phyloP scores from a whole-genome alignment of 2,888 invertebrate species.

The Escarpia spicata region DNA sequence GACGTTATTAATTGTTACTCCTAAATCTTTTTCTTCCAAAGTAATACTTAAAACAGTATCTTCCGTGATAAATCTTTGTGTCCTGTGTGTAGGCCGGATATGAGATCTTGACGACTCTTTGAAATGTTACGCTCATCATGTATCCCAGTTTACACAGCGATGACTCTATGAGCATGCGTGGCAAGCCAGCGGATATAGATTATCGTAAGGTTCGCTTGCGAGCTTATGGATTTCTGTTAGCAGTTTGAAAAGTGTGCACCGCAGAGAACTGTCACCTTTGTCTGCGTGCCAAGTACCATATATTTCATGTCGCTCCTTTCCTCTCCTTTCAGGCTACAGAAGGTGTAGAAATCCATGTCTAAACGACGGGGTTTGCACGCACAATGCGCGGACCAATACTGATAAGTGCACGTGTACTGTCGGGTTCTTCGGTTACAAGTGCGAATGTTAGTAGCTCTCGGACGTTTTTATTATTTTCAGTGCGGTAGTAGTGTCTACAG shows the following conservation, averaged over 20 bases:
- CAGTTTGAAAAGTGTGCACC: neutral
- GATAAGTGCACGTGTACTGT: neutral
- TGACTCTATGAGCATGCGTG: too few relatives aligned
- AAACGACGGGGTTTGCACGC: neutral
- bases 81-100: too few relatives aligned
- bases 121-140: too few relatives aligned
- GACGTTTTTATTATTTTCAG: neutral
- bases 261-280: neutral
- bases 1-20: too few relatives aligned
- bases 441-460: neutral
- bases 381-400: neutral
- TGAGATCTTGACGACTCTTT: too few relatives aligned
- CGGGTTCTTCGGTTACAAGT: neutral
- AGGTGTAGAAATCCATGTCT: neutral
- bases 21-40: too few relatives aligned
- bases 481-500: neutral
- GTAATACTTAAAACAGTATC: too few relatives aligned
- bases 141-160: too few relatives aligned
- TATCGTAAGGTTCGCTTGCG: neutral
- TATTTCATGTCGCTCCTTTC: neutral
- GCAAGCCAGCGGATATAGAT: too few relatives aligned
- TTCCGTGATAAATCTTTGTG: too few relatives aligned
- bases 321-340: neutral
- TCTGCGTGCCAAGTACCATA: neutral
- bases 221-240: neutral